Evolutionary conservation across 2,797 vertebrate species (phyloP).

Genomic region (Dermochelys coriacea): DNA sequence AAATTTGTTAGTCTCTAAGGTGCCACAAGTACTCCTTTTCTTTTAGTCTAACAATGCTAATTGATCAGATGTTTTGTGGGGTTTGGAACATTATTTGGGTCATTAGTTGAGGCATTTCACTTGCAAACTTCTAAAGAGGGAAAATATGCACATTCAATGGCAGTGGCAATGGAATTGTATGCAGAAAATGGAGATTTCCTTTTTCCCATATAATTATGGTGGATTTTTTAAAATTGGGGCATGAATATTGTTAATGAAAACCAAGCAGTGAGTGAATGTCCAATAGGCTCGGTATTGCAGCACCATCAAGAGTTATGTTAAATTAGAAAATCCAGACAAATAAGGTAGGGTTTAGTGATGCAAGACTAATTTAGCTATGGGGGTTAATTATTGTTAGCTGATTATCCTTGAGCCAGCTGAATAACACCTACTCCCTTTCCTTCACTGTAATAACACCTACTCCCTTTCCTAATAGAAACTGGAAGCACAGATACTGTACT

Average conservation of each 20-base stretch:
- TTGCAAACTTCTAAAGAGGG: neutral
- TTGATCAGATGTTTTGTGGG: conserved; percentile 43
- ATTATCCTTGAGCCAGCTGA: conserved; percentile 8
- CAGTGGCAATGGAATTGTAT: neutral
- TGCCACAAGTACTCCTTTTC: too few species aligned
- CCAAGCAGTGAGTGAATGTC: neutral
- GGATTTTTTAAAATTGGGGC: neutral
- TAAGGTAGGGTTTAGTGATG: neutral
- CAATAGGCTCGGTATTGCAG: neutral
- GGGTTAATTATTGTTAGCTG: conserved; percentile 31
- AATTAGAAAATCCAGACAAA: conserved; percentile 7
- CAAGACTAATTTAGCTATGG: conserved; percentile 20
- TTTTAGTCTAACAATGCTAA: conserved; percentile 40
- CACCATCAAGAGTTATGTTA: neutral
- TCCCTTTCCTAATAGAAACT: conserved; percentile 53
- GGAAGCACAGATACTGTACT: conserved; percentile 37
- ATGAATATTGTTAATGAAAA: neutral
- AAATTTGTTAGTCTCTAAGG: too few species aligned
- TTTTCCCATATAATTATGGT: neutral
- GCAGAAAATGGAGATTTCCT: neutral
- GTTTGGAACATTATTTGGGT: conserved; percentile 14
- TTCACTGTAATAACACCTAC: conserved; percentile 28
- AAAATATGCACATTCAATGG: neutral
- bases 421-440: conserved; percentile 34
- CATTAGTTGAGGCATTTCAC: conserved; percentile 14